These are phyloP conservation scores for Cordilura impudica DNA, from an alignment of 2,888 invertebrate genomes.

Conservation along the genomic window DNA sequence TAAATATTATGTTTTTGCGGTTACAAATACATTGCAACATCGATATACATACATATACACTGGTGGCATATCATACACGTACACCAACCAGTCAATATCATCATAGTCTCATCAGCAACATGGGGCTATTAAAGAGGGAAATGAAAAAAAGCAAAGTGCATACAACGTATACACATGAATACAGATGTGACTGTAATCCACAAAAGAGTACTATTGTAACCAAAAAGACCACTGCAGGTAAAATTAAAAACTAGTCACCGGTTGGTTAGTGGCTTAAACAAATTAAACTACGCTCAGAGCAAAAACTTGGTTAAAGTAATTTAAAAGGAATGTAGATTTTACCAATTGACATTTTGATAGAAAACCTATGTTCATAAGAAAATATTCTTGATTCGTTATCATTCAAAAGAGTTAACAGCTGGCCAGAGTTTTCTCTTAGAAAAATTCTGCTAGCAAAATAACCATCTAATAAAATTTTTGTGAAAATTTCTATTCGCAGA, in stretches of 20 bases:
- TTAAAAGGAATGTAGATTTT: background rate
- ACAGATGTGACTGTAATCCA: conserved; percentile 36
- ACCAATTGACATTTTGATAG: too few relatives aligned
- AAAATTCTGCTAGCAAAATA: too few relatives aligned
- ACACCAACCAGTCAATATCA: conserved; percentile 1
- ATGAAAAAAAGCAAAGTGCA: background rate
- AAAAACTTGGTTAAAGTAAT: background rate
- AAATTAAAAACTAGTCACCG: conserved; percentile 51
- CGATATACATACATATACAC: background rate
- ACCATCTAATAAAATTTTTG: too few relatives aligned
- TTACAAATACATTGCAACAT: conserved; percentile 60
- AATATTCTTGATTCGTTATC: background rate
- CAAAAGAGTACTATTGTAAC: conserved; percentile 28
- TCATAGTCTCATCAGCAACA: conserved; percentile 2
- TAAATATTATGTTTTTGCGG: conserved; percentile 75
- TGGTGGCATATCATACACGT: background rate
- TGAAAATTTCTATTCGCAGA: too few relatives aligned
- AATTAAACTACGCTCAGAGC: background rate
- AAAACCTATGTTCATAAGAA: too few relatives aligned
- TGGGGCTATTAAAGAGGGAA: conserved; percentile 11
- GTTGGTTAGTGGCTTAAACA: conserved; percentile 6
- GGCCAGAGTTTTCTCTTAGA: too few relatives aligned
- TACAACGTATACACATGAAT: background rate
- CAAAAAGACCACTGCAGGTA: conserved; percentile 41
- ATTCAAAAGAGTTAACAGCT: too few relatives aligned